Percentiles rank a stretch among this genome's conserved stretches.
Conservation (phyloP, 2,797 vertebrate species). For the Diglossa cyanea region DNA sequence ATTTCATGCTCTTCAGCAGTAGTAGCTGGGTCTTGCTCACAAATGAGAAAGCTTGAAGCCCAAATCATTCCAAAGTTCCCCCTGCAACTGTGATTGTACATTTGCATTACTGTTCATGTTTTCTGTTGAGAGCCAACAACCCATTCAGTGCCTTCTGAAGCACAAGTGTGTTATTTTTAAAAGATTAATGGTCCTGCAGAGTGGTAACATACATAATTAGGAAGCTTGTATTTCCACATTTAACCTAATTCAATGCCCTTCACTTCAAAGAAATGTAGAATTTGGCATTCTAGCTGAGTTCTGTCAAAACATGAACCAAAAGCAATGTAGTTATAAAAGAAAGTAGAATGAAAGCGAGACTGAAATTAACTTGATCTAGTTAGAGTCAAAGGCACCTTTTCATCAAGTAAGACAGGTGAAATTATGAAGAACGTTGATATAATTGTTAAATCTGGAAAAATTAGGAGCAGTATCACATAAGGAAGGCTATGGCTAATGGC, state of each 20-base stretch:
- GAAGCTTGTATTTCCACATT: background rate
- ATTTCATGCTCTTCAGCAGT: background rate
- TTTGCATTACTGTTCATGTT: background rate
- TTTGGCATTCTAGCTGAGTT: background rate
- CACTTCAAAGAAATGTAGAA: background rate
- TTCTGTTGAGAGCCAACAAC: background rate
- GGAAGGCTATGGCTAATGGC: background rate
- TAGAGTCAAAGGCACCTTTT: background rate
- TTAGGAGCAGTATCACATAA: background rate
- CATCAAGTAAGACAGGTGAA: background rate
- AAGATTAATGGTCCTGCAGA: background rate
- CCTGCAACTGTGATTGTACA: background rate
- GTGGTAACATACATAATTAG: background rate
- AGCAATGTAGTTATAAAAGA: background rate
- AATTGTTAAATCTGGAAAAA: background rate
- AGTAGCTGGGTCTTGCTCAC: background rate
- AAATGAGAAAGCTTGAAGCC: background rate
- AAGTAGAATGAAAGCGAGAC: background rate
- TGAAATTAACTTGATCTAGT: background rate
- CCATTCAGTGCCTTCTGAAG: background rate
- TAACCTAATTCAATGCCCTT: background rate
- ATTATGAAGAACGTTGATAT: background rate
- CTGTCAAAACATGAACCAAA: background rate
- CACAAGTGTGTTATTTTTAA: background rate
- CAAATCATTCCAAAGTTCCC: background rate